phyloP scores from a whole-genome alignment of 2,113 vertebrate species.

The Cinclus mexicanus region DNA sequence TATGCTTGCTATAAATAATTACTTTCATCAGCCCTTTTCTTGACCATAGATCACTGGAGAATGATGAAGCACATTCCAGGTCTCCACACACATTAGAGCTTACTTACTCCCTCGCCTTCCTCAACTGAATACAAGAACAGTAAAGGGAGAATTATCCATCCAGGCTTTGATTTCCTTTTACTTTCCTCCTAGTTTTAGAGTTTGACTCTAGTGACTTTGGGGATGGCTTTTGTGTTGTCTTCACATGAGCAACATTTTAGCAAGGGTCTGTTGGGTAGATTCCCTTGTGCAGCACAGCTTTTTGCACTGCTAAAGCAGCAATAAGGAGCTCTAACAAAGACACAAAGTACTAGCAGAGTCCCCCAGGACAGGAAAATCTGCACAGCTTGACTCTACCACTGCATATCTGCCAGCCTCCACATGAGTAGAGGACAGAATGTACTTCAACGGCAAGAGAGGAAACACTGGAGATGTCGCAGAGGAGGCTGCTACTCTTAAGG shows the following conservation, averaged over 20 bases:
- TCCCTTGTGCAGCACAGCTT: conserved; percentile 8
- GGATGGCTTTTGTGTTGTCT: not conserved
- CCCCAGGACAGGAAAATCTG: not conserved
- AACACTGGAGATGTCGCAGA: not conserved
- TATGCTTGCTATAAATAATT: conserved; percentile 58
- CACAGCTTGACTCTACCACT: not conserved
- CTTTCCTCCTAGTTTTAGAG: not conserved
- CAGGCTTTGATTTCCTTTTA: not conserved
- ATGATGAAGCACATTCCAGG: conserved; percentile 37
- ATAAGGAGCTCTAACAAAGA: not conserved
- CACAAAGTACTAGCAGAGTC: not conserved
- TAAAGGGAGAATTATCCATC: not conserved
- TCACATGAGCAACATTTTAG: not conserved
- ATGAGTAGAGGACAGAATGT: not conserved
- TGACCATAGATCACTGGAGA: not conserved
- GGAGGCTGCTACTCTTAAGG: not conserved
- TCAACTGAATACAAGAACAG: not conserved
- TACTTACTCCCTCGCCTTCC: conserved; percentile 42
- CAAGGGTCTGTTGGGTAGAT: not conserved
- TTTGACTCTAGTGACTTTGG: conserved; percentile 33
- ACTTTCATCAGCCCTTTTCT: conserved; percentile 21
- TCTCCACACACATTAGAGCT: not conserved
- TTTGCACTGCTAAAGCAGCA: conserved; percentile 34
- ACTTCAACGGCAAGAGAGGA: not conserved
- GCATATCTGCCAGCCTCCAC: not conserved